Conservation (phyloP, 1,140 invertebrate genomes). For the Solenopsis fugax region DNA sequence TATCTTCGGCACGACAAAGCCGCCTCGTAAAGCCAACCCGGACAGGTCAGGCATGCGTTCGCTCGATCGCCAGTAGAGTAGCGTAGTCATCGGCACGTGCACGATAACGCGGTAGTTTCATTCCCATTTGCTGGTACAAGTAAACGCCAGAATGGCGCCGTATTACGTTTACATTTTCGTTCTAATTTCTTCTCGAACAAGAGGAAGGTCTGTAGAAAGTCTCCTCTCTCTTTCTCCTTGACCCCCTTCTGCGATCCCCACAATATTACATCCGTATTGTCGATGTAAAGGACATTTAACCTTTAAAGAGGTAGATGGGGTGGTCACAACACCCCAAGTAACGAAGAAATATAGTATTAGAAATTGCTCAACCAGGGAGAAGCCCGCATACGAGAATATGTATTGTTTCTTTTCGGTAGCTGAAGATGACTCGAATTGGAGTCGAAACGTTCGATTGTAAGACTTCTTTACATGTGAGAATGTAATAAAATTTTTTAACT, state of each 20-base stretch:
- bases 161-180: neutral
- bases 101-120: slow-evolving; percentile 26
- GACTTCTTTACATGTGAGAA: too few species aligned
- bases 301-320: too few species aligned
- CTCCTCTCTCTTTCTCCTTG: too few species aligned
- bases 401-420: too few species aligned
- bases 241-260: neutral
- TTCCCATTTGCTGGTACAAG: neutral
- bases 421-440: too few species aligned
- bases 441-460: too few species aligned
- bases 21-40: slow-evolving; percentile 69
- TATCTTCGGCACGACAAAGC: slow-evolving; percentile 73
- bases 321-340: too few species aligned
- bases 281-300: neutral
- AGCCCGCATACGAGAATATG: too few species aligned
- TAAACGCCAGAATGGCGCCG: neutral
- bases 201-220: neutral
- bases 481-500: too few species aligned
- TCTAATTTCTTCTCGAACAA: neutral
- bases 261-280: neutral
- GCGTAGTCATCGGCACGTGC: slow-evolving; percentile 33
- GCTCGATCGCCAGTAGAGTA: slow-evolving; percentile 39
- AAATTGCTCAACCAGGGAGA: too few species aligned
- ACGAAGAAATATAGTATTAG: too few species aligned
- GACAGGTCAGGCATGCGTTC: slow-evolving; percentile 48